Evolutionary conservation across 2,888 invertebrate species (phyloP).

Genomic region (Catocala sponsa): DNA sequence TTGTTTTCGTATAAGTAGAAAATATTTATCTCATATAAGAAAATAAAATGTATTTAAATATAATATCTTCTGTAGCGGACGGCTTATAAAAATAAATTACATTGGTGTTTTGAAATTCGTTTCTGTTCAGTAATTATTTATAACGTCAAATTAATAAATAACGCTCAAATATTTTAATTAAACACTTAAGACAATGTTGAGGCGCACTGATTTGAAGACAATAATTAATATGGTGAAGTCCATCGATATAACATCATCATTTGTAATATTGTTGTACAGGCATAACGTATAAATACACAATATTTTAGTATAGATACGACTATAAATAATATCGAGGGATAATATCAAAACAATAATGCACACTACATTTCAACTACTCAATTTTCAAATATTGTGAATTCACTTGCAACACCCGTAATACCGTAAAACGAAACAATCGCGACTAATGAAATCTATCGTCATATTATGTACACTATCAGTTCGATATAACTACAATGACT

Average conservation of each 20-base stretch:
- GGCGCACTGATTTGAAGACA: not conserved
- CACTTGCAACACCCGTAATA: conserved; percentile 8
- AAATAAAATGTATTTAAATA: conserved; percentile 11
- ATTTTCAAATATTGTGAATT: conserved; percentile 8
- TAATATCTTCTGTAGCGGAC: conserved; percentile 10
- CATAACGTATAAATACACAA: too few relatives aligned
- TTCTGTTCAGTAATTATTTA: not conserved
- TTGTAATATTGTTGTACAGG: too few relatives aligned
- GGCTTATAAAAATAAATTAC: conserved; percentile 26
- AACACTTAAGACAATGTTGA: too few relatives aligned
- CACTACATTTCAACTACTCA: not conserved
- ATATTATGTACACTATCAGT: conserved; percentile 66
- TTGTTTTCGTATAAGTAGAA: not conserved
- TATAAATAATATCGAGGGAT: not conserved
- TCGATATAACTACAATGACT: conserved; percentile 61
- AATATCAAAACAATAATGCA: not conserved
- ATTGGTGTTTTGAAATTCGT: conserved; percentile 17
- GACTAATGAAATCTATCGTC: conserved; percentile 27
- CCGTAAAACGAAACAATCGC: conserved; percentile 14
- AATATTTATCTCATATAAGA: conserved; percentile 7
- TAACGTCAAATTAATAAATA: not conserved
- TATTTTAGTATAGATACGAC: too few relatives aligned
- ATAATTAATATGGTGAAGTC: not conserved
- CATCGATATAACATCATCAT: not conserved
- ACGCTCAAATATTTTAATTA: too few relatives aligned